Evolutionary conservation across 1,140 invertebrate genomes (phyloP), one percentile per base, ranked within the genome.

Genomic region (Hyles euphorbiae): DNA sequence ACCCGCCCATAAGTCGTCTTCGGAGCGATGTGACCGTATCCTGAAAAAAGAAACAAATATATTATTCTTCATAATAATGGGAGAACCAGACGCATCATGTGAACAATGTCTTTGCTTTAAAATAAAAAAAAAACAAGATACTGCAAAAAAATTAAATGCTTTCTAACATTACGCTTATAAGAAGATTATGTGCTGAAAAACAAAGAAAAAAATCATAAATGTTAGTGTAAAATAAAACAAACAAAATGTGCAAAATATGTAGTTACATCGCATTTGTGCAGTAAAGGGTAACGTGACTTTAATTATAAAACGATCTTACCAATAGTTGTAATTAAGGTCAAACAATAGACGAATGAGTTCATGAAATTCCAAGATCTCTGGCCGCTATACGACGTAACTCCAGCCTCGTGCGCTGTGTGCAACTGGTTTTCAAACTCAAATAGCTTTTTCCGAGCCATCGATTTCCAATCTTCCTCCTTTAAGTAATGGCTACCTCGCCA

Each of bases 21-120:
- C 1, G 98, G 97, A 40, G 94, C 93, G 63, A 98, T 96, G 82
- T 99, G 96, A 51, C 98, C 97, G 89, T 98, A 99, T 74, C 97
- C 97, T 98, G 86, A 43, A 92, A 91, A 34, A 22, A 12, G 8
- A n/a, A 53, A 36, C 11, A 40, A 22, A 22, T 22, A 22, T 22
- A 22, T 22, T 22, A 22, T 22, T 22, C 22, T 22, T 22, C 22
- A 22, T 22, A 22, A 22, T 22, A 22, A 22, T 22, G 22, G 22
- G 22, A 22, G 22, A 22, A 22, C 22, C 22, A 22, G 22, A 22
- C 22, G 22, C 22, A 22, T 22, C 22, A 22, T 22, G 22, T 22
- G 22, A 0, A 22, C 22, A 22, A 22, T 22, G 22, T 22, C 22
- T 22, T 22, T 22, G 22, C 0, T 22, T 22, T 22, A 22, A 22